These are phyloP conservation scores for Xenopus borealis DNA, from an alignment of 2,113 vertebrate species.

Conservation along the genomic window DNA sequence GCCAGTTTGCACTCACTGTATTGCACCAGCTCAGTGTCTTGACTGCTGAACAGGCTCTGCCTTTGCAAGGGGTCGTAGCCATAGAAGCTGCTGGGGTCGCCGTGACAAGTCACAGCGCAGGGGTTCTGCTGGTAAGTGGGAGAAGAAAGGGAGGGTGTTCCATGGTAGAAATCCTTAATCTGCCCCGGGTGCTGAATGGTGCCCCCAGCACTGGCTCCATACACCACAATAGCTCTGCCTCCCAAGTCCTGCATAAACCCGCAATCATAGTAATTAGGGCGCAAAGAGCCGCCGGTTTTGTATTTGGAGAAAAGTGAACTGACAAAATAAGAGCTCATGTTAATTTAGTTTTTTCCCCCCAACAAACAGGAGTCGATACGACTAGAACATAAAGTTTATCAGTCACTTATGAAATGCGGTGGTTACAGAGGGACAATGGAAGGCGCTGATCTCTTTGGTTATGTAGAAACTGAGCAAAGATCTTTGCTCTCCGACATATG, in stretches of 20 bases:
- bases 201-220: slow-evolving; percentile 91
- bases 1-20: slow-evolving; percentile 94
- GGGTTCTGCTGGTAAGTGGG: slow-evolving; percentile 96
- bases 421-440: too few species aligned
- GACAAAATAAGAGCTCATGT: slow-evolving; percentile 99
- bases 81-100: slow-evolving; percentile 94
- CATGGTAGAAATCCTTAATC: slow-evolving; percentile 98
- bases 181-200: slow-evolving; percentile 95
- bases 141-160: slow-evolving; percentile 89
- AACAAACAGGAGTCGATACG: slow-evolving; percentile 52
- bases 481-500: too few species aligned
- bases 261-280: slow-evolving; percentile 98
- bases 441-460: too few species aligned
- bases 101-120: slow-evolving; percentile 95
- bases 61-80: slow-evolving; percentile 94
- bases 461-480: too few species aligned
- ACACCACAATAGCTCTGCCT: slow-evolving; percentile 95
- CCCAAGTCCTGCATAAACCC: slow-evolving; percentile 95
- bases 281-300: slow-evolving; percentile 95
- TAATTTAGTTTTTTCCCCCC: slow-evolving; percentile 62
- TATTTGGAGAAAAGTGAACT: slow-evolving; percentile 99
- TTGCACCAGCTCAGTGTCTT: slow-evolving; percentile 93
- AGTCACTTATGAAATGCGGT: too few species aligned
- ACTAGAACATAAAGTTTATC: too few species aligned
- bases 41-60: slow-evolving; percentile 89